Evolutionary conservation across 2,888 invertebrate species (phyloP).

Genomic region (Apotomis betuletana): DNA sequence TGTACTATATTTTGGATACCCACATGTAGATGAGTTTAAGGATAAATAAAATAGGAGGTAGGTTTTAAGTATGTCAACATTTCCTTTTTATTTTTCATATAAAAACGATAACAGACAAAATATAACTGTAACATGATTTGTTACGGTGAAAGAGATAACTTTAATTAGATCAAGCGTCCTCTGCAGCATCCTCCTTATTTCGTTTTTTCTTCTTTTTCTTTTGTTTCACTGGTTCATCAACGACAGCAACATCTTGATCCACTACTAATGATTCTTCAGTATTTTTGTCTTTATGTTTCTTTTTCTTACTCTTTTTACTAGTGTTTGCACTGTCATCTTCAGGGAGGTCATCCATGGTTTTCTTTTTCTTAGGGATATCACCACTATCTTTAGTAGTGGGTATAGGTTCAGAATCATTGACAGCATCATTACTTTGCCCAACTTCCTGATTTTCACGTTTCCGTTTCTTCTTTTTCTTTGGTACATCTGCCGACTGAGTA

Average conservation of each 20-base stretch:
- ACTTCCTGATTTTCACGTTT: conserved; percentile 41
- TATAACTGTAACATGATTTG: background rate
- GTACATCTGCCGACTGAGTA: conserved; percentile 40
- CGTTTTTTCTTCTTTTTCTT: conserved; percentile 49
- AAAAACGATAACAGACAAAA: background rate
- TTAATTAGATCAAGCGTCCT: background rate
- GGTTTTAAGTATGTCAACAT: no score
- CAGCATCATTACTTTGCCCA: background rate
- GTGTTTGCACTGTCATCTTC: no score
- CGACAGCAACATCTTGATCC: background rate
- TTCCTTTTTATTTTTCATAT: background rate
- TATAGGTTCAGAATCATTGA: conserved; percentile 13
- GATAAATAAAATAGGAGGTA: no score
- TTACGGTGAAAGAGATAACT: background rate
- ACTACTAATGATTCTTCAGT: conserved; percentile 6
- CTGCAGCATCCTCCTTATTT: conserved; percentile 52
- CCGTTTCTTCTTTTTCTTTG: conserved; percentile 53
- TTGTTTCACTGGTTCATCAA: conserved; percentile 43
- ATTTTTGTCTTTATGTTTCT: conserved; percentile 19
- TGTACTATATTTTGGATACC: no score
- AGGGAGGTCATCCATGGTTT: conserved; percentile 14
- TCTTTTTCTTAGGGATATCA: conserved; percentile 41
- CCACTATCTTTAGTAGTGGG: background rate
- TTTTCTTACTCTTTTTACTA: background rate
- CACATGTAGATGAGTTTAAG: no score